phyloP scores from a whole-genome alignment of 2,113 vertebrate species.

The Pelvicachromis taeniatus region DNA sequence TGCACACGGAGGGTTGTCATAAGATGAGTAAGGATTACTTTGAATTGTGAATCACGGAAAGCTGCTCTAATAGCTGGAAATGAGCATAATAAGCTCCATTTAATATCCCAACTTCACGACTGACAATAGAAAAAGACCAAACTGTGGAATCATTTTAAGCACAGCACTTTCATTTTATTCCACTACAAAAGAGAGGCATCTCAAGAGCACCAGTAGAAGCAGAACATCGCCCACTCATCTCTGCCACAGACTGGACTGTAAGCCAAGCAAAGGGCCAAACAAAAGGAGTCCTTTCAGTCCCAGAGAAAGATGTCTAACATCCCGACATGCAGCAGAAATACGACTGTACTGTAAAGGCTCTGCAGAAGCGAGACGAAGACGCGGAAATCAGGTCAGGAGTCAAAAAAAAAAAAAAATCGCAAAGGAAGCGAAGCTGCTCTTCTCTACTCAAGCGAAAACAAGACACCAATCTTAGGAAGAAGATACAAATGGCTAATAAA shows the following conservation, averaged over 20 bases:
- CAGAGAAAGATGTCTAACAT: not conserved
- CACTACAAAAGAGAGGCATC: slow-evolving; percentile 66
- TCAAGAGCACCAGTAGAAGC: slow-evolving; percentile 59
- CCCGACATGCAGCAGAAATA: slow-evolving; percentile 52
- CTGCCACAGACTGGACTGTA: not conserved
- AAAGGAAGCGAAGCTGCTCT: not conserved
- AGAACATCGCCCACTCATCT: slow-evolving; percentile 25
- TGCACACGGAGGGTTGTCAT: not conserved
- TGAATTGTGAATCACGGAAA: not conserved
- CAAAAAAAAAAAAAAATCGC: not conserved
- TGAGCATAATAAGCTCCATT: not conserved
- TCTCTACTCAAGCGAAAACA: not conserved
- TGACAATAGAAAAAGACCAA: not conserved
- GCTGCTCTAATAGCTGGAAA: not conserved
- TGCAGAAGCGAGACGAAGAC: slow-evolving; percentile 1
- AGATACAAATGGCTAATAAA: not conserved
- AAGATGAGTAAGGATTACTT: not conserved
- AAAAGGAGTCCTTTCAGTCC: not conserved
- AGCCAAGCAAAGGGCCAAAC: slow-evolving; percentile 27
- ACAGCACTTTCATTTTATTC: slow-evolving; percentile 68
- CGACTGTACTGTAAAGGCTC: slow-evolving; percentile 21
- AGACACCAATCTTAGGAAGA: not conserved
- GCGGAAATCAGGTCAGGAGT: not conserved
- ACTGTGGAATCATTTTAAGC: not conserved
- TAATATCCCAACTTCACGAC: not conserved